Evolutionary conservation across 1,140 invertebrate genomes (phyloP).

Genomic region (Pteromalus puparum): DNA sequence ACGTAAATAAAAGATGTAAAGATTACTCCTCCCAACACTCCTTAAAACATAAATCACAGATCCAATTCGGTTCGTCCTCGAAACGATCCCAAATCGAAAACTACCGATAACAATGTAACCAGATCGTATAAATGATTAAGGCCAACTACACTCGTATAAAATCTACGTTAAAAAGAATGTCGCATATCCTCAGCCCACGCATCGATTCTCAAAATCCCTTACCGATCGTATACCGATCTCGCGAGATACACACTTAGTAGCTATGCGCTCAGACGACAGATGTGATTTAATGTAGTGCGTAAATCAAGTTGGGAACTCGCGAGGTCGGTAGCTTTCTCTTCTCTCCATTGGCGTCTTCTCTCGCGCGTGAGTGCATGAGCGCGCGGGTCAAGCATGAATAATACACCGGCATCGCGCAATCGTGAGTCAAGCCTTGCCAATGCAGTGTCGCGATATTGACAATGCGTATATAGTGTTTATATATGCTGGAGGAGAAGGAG

Average conservation of each 20-base stretch:
- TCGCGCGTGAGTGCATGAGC: constrained; percentile 32
- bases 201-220: constrained; percentile 11
- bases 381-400: constrained; percentile 37
- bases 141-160: background rate
- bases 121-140: background rate
- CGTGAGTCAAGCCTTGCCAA: constrained; percentile 60
- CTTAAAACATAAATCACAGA: too few species aligned
- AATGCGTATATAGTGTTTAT: background rate
- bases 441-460: constrained; percentile 43
- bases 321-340: constrained; percentile 71
- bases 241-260: too few species aligned
- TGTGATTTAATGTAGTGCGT: constrained; percentile 31
- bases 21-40: too few species aligned
- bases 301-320: constrained; percentile 38
- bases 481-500: too few species aligned
- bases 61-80: too few species aligned
- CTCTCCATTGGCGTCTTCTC: constrained; percentile 52
- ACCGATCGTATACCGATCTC: background rate
- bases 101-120: too few species aligned
- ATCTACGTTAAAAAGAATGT: background rate
- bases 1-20: too few species aligned
- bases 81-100: too few species aligned
- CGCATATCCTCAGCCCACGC: too few species aligned
- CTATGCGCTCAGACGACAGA: background rate
- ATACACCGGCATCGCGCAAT: constrained; percentile 44